phyloP scores from a whole-genome alignment of 2,113 vertebrate genomes.

The Caloenas nicobarica region DNA sequence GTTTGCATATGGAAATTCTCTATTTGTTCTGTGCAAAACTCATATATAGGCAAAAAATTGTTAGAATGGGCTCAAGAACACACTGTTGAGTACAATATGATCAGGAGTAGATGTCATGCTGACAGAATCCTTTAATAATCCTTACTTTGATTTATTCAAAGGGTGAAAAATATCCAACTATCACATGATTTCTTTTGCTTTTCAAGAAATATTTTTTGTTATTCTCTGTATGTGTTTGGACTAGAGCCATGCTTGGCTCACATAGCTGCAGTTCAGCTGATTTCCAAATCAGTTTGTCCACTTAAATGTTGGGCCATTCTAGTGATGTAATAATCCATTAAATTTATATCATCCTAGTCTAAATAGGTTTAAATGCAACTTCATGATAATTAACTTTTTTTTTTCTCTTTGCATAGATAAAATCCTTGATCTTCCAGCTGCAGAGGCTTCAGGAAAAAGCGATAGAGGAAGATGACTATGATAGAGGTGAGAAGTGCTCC shows the following conservation, averaged over 20 bases:
- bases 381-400: not conserved
- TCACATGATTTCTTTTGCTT: not conserved
- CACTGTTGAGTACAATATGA: not conserved
- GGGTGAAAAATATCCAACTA: not conserved
- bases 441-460: slow-evolving; percentile 88
- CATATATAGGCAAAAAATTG: not conserved
- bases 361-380: not conserved
- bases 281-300: not conserved
- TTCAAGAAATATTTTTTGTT: not conserved
- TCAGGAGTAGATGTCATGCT: not conserved
- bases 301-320: not conserved
- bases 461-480: slow-evolving; percentile 86
- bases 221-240: not conserved
- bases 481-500: slow-evolving; percentile 75
- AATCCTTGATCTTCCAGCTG: slow-evolving; percentile 83
- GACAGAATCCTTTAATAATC: not conserved
- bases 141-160: not conserved
- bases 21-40: not conserved
- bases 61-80: not conserved
- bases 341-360: not conserved
- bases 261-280: not conserved
- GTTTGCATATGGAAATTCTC: not conserved
- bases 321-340: not conserved
- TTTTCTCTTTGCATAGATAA: slow-evolving; percentile 74
- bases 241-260: not conserved